Conservation (phyloP, 2,888 invertebrate species). For the Tridacna gigas region DNA sequence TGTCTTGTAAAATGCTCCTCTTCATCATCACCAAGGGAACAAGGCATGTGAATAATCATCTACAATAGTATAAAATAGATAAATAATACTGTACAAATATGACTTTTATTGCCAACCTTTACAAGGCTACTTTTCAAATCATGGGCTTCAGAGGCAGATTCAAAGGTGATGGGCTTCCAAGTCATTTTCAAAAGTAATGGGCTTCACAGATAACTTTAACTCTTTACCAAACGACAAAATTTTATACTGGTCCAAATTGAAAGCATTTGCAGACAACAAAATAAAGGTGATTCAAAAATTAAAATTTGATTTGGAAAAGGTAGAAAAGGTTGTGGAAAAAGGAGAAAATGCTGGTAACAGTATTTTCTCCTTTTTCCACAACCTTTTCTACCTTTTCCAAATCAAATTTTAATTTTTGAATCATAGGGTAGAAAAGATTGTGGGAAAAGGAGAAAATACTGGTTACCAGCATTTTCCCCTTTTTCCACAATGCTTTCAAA, state of each 20-base stretch:
- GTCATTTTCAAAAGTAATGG: too few species aligned
- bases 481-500: background rate
- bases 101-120: too few species aligned
- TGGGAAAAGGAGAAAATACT: background rate
- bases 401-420: background rate
- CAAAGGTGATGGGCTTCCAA: too few species aligned
- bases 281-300: too few species aligned
- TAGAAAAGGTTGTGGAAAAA: too few species aligned
- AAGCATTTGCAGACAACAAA: too few species aligned
- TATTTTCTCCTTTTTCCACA: background rate
- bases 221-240: too few species aligned
- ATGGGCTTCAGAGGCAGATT: too few species aligned
- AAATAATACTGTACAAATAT: background rate
- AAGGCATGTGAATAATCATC: constrained; percentile 6
- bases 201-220: too few species aligned
- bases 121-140: too few species aligned
- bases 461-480: background rate
- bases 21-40: background rate
- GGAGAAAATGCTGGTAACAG: background rate
- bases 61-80: background rate
- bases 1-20: constrained; percentile 4
- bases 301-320: too few species aligned
- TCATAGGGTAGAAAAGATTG: background rate
- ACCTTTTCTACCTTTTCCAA: background rate
- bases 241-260: too few species aligned